Conservation (phyloP, 2,113 vertebrate species). For the Tringa solitaria region DNA sequence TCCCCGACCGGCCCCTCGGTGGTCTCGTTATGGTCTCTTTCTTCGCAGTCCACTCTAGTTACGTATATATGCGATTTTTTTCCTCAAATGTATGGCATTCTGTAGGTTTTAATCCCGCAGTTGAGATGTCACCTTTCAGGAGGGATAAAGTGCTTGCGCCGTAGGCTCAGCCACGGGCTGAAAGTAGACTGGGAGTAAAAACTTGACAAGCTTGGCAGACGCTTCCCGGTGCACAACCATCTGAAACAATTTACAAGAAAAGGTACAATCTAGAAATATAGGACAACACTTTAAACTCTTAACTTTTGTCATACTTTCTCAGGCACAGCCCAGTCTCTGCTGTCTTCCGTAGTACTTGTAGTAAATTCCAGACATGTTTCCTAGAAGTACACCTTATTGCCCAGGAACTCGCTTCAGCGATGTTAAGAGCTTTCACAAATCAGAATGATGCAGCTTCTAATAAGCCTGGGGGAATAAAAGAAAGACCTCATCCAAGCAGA, state of each 20-base stretch:
- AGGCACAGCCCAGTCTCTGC: not conserved
- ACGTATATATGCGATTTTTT: fast-evolving
- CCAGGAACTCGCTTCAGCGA: not conserved
- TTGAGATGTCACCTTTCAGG: not conserved
- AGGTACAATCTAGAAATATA: fast-evolving
- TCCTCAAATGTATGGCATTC: fast-evolving
- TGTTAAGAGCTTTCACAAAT: not conserved
- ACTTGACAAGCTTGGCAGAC: fast-evolving
- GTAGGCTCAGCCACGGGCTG: fast-evolving
- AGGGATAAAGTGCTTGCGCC: not conserved
- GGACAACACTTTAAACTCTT: fast-evolving
- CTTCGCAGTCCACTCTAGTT: fast-evolving
- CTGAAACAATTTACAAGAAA: fast-evolving
- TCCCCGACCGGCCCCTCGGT: not conserved
- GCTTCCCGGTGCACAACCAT: fast-evolving
- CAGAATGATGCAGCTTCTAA: fast-evolving
- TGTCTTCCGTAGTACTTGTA: too few relatives aligned
- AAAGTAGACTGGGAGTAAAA: fast-evolving
- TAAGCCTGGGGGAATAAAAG: fast-evolving
- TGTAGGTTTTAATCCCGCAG: fast-evolving
- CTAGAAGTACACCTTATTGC: too few relatives aligned
- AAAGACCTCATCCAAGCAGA: not conserved
- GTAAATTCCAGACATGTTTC: fast-evolving
- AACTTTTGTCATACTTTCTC: too few relatives aligned
- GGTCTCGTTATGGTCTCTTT: fast-evolving